Conservation (phyloP, 2,888 invertebrate genomes). For the Periphyllus acericola region DNA sequence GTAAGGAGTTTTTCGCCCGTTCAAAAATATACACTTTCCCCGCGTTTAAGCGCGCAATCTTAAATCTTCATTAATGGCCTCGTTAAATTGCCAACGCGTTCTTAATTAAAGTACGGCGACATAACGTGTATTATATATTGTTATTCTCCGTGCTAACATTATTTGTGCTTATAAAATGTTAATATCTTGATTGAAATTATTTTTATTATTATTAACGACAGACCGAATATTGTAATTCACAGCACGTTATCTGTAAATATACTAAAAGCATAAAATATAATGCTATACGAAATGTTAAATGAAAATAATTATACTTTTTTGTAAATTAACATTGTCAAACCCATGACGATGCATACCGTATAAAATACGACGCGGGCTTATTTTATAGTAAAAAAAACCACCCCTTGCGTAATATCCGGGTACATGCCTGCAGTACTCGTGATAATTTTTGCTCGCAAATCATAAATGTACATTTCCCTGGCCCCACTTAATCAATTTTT, state of each 20-base stretch:
- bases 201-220: neutral
- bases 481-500: too few relatives aligned
- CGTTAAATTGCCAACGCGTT: slow-evolving; percentile 25
- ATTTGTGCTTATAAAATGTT: neutral
- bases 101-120: neutral
- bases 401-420: neutral
- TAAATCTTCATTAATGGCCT: slow-evolving; percentile 26
- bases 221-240: neutral
- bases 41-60: neutral
- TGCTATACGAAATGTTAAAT: neutral
- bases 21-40: neutral
- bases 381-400: neutral
- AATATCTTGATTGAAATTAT: neutral
- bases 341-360: neutral
- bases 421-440: neutral
- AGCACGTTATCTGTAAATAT: neutral
- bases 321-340: neutral
- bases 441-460: neutral
- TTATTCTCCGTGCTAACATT: neutral
- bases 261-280: neutral
- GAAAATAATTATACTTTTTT: neutral
- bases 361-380: neutral
- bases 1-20: neutral
- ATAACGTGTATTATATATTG: neutral
- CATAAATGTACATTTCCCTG: too few relatives aligned